Conservation (phyloP, 2,888 invertebrate species). For the Napeogenes inachia region DNA sequence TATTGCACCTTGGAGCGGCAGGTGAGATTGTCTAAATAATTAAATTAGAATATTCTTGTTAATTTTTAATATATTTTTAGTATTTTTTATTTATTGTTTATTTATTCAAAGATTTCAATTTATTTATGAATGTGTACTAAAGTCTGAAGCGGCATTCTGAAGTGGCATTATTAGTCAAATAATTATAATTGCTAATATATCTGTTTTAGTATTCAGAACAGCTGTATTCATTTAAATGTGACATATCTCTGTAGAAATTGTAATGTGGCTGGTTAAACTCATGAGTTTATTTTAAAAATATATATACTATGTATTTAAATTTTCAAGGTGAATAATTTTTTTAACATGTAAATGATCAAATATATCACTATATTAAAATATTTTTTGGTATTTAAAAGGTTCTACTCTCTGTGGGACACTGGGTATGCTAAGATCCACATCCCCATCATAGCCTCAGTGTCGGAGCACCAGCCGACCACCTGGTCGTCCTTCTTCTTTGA, state of each 20-base stretch:
- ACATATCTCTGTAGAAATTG: background rate
- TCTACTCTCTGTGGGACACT: constrained; percentile 99
- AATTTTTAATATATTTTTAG: background rate
- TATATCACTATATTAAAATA: too few species aligned
- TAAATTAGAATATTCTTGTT: background rate
- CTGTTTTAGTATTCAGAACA: background rate
- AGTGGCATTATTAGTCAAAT: background rate
- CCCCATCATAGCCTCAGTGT: constrained; percentile 99
- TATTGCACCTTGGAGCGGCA: constrained; percentile 96
- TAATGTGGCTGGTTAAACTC: background rate
- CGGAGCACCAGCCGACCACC: constrained; percentile 99
- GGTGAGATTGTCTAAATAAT: constrained; percentile 55
- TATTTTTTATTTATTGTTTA: too few species aligned
- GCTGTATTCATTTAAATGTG: background rate
- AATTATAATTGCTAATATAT: constrained; percentile 1
- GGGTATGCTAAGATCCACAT: constrained; percentile 99
- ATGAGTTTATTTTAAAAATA: too few species aligned
- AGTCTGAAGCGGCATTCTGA: background rate
- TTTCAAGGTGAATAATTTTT: too few species aligned
- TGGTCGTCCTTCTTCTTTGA: constrained; percentile 99
- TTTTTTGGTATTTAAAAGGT: constrained; percentile 74
- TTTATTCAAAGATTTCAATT: too few species aligned
- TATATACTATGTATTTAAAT: too few species aligned
- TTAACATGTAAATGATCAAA: too few species aligned
- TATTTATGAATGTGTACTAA: too few species aligned